Evolutionary conservation across 2,888 invertebrate species (phyloP).

Genomic region (Troides oblongomaculatus): DNA sequence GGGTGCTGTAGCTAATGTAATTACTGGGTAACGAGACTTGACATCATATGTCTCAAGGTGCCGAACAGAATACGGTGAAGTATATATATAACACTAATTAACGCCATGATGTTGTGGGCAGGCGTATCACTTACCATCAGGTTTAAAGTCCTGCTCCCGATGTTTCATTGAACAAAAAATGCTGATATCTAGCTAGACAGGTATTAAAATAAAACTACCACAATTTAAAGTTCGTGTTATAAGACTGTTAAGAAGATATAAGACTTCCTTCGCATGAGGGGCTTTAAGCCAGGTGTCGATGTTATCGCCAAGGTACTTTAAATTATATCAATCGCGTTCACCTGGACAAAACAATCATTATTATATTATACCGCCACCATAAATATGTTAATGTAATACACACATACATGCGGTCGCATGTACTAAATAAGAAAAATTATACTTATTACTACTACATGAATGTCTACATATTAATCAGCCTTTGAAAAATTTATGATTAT

Average conservation of each 20-base stretch:
- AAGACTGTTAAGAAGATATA: not conserved
- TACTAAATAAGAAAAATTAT: conserved; percentile 1
- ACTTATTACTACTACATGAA: conserved; percentile 1
- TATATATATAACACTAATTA: too few relatives aligned
- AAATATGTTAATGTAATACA: conserved; percentile 9
- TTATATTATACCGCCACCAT: conserved; percentile 9
- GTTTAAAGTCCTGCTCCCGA: too few relatives aligned
- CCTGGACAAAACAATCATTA: conserved; percentile 18
- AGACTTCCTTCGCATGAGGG: conserved; percentile 1
- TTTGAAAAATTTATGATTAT: conserved; percentile 1
- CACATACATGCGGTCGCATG: not conserved
- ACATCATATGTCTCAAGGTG: too few relatives aligned
- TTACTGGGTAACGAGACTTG: too few relatives aligned
- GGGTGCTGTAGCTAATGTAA: too few relatives aligned
- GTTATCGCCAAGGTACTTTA: conserved; percentile 18
- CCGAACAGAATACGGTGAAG: too few relatives aligned
- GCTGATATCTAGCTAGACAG: too few relatives aligned
- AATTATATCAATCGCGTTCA: conserved; percentile 17
- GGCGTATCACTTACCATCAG: too few relatives aligned
- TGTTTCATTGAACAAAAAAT: too few relatives aligned
- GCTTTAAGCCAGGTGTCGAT: conserved; percentile 21
- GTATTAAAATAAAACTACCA: too few relatives aligned
- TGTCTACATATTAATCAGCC: not conserved
- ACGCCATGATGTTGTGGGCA: too few relatives aligned
- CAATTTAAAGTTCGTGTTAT: too few relatives aligned